Evolutionary conservation across 2,113 vertebrate genomes (phyloP), one percentile per base, ranked within the genome.

Genomic region (Lepus timidus): DNA sequence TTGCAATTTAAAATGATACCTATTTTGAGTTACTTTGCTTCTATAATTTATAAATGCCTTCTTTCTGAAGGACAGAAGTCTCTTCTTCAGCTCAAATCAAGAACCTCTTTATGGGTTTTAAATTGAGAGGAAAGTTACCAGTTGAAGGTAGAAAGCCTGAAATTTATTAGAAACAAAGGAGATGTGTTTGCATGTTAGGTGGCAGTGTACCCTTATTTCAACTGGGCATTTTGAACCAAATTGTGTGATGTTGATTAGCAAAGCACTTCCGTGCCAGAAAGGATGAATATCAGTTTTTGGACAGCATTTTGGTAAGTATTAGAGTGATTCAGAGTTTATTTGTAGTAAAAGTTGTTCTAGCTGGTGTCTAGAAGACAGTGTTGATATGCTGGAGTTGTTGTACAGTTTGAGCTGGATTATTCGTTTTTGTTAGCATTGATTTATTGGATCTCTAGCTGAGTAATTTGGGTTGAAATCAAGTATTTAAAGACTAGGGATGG

Each of bases 241-340:
- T 16, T 94, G 95, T 96, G 90, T 74, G 86, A 98, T 97, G 98
- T 98, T 97, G 89, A 97, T 98, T 97, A 97, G 97, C 97, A 94
- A 96, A 67, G 84, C 33, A 75, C 96, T 97, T 97, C 85, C 95
- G 85, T 89, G 65, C 83, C 91, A 61, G 1, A 94, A 94, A 95
- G 87, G 79, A 36, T 93, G 86, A 97, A 79, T 94, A 88, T 71
- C 80, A 95, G 31, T 85, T 1, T 96, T 96, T 97, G 82, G 83
- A 90, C 90, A 97, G 92, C 95, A 94, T 94, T 97, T 86, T 92
- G 67, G 70, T 97, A 8, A 44, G 44, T 44, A 44, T 44, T 44
- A 44, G 44, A 44, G 44, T 44, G 44, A 44, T 44, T 44, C 44
- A 44, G 44, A 44, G 44, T 44, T 44, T 44, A 44, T 44, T 44